A percentile compares a stretch with the other conserved stretches of the same genome.
phyloP scores from a whole-genome alignment of 2,797 vertebrate genomes.

The Megalops cyprinoides region DNA sequence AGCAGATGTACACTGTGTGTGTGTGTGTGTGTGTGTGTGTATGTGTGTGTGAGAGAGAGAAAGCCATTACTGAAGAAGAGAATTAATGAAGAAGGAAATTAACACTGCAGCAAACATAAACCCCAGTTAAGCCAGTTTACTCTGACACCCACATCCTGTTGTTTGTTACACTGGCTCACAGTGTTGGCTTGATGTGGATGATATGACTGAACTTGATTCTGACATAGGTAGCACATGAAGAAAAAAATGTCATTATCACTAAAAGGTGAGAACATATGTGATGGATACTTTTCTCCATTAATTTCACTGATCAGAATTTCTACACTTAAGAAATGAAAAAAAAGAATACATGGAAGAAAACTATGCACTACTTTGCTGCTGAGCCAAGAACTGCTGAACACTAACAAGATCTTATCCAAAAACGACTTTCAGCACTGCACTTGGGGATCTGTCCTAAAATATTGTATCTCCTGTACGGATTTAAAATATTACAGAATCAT shows the following conservation, averaged over 20 bases:
- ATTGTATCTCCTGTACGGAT: neutral
- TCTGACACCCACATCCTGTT: conserved; percentile 23
- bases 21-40: neutral
- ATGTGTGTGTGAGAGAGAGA: conserved; percentile 27
- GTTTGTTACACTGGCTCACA: conserved; percentile 61
- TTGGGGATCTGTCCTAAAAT: neutral
- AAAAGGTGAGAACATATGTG: too few species aligned
- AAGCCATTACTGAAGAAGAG: conserved; percentile 62
- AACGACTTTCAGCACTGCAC: neutral
- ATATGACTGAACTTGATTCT: too few species aligned
- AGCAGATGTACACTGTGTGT: conserved; percentile 50
- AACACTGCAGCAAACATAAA: conserved; percentile 58
- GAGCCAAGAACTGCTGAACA: neutral
- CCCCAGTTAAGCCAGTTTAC: conserved; percentile 35
- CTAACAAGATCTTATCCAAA: neutral
- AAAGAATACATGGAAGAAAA: neutral
- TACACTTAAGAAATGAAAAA: neutral
- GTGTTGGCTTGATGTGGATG: too few species aligned
- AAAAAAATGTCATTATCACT: too few species aligned
- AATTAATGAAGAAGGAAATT: conserved; percentile 70
- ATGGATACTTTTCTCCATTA: too few species aligned
- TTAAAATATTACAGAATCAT: conserved; percentile 39
- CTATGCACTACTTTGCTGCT: too few species aligned
- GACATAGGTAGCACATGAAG: too few species aligned
- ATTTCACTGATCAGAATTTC: neutral